Percentiles rank a stretch among this genome's conserved stretches.
Conservation (phyloP, 1,140 invertebrate species). For the Caerostris extrusa region DNA sequence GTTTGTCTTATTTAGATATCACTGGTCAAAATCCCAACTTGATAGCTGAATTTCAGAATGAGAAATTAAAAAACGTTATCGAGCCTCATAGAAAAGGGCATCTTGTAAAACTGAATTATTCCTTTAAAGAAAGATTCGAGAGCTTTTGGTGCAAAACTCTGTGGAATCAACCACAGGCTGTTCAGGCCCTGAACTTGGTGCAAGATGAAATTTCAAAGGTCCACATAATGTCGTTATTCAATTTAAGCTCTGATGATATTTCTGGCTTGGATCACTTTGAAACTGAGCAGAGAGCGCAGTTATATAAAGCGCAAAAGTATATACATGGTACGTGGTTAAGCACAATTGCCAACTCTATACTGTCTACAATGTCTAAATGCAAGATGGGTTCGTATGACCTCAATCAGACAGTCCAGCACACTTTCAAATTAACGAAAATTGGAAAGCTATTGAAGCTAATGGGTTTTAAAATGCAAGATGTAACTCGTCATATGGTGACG, state of each 20-base stretch:
- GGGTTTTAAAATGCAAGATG: constrained; percentile 69
- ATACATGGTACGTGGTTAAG: constrained; percentile 19
- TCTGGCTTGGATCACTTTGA: constrained; percentile 25
- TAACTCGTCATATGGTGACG: constrained; percentile 40
- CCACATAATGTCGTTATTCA: neutral
- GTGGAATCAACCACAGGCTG: constrained; percentile 26
- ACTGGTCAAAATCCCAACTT: constrained; percentile 38
- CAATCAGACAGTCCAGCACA: constrained; percentile 45
- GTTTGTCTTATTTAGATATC: neutral
- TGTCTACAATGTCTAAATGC: constrained; percentile 7
- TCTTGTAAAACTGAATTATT: neutral
- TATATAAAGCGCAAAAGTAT: constrained; percentile 26
- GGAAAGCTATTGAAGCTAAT: constrained; percentile 53
- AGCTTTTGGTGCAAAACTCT: constrained; percentile 15
- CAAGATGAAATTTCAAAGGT: constrained; percentile 9
- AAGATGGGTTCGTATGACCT: constrained; percentile 24
- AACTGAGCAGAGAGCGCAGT: neutral
- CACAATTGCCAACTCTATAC: constrained; percentile 2
- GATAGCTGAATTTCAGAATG: constrained; percentile 46
- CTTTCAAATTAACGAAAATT: constrained; percentile 48
- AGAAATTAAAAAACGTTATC: neutral
- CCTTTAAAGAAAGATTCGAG: constrained; percentile 51
- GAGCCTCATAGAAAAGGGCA: neutral
- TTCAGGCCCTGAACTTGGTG: neutral
- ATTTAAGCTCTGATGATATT: neutral